Base-by-base conservation (phyloP, 1,140 invertebrate species). In the Orchesella cincta region DNA sequence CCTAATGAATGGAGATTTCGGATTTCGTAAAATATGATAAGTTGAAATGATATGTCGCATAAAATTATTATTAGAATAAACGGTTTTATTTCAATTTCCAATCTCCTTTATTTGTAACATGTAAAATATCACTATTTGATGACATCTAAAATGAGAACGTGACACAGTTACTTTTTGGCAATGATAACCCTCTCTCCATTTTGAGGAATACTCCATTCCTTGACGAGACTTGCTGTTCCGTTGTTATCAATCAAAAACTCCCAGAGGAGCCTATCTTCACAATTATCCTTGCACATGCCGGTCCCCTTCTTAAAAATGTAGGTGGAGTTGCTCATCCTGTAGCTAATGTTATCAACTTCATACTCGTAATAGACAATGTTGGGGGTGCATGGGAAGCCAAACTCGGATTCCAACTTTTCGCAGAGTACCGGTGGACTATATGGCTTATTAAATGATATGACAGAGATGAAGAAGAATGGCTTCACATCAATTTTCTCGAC, bases 401-500 rank as follows among this genome's bases (percentile, higher is more conserved):
- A 67, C 36, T 77, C 28, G 1, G 1, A 1, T 14, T 77, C 35
- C 31, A 77, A 54, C 29, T 31, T 16, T 62, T 54, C 26, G 14
- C 16, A n/a, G 3, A 77, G 35, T 20, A 71, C 71, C 5, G 54
- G 16, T 12, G 76, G 72, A 52, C 57, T 67, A 31, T 77, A 77
- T 35, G 76, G 76, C 57, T 77, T 64, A 18, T 39, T 31, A 51
- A 77, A 77, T 31, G 67, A 33, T 29, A 77, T 39, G 20, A 71
- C 36, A 51, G 76, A 51, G 1, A 77, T 72, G 5, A 67, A 26
- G 35, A 73, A 77, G 31, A 77, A 35, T 14, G 76, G 76, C 28
- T 39, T 73, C 72, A 77, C 51, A 70, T 77, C 76, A 74, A 77
- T 77, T 46, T 29, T 39, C 36, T 73, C 73, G 0, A 77, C 57